Evolutionary conservation across 2,113 vertebrate species (phyloP).

Genomic region (Caranx melampygus): DNA sequence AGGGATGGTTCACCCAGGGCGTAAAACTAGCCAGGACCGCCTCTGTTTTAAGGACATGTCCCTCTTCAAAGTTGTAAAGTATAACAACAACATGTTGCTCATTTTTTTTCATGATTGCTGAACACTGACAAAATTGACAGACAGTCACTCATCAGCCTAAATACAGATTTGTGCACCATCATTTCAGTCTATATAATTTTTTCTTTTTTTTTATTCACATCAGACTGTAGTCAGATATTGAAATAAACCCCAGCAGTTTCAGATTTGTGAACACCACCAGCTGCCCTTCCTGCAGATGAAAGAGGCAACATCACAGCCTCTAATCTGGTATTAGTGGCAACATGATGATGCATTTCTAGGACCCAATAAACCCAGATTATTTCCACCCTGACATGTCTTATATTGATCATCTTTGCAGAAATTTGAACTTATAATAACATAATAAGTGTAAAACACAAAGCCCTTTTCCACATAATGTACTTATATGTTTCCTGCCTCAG

Average conservation of each 20-base stretch:
- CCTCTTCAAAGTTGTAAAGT: too few relatives aligned
- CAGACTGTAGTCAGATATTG: background rate
- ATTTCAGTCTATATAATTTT: background rate
- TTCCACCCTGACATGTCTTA: constrained; percentile 34
- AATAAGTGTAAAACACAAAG: constrained; percentile 47
- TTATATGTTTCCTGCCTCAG: background rate
- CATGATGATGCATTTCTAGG: constrained; percentile 40
- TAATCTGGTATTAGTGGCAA: constrained; percentile 54
- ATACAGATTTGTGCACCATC: background rate
- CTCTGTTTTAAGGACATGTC: too few relatives aligned
- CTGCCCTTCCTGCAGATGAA: constrained; percentile 54
- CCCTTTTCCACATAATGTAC: constrained; percentile 16
- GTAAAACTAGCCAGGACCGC: too few relatives aligned
- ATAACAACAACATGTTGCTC: background rate
- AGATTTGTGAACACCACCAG: constrained; percentile 15
- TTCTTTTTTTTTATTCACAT: background rate
- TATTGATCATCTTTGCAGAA: constrained; percentile 32
- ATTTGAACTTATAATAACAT: constrained; percentile 41
- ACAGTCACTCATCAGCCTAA: background rate
- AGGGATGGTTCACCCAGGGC: too few relatives aligned
- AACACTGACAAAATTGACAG: constrained; percentile 18
- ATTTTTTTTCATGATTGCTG: constrained; percentile 25
- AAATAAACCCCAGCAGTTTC: constrained; percentile 12
- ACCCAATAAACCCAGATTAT: constrained; percentile 29
- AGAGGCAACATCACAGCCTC: constrained; percentile 33